Evolutionary conservation across 92 coral and sea anemone species (phyloP), one percentile per base, ranked within the genome.

Genomic region (Scolanthus callimorphus): DNA sequence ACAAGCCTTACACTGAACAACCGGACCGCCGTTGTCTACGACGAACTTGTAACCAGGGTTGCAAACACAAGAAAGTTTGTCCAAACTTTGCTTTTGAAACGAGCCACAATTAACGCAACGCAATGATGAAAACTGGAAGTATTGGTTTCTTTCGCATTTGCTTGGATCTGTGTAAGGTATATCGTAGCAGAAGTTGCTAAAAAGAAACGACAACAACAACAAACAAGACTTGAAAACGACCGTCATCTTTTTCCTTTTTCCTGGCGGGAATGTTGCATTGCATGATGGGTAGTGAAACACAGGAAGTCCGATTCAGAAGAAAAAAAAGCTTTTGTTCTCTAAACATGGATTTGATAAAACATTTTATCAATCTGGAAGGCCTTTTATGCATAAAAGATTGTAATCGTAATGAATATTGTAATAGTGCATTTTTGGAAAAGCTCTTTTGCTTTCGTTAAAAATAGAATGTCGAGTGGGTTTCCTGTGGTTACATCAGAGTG

Each of bases 121-220:
- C 22, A 87, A 20, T 21, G 95, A 83, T 11, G 95, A 87, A 66
- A 60, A 87, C 37, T 57, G 85, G 76, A 82, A 87, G 54, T 68
- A 87, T 55, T 83, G 73, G 47, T 53, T 64, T 28, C 67, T 4
- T 20, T 29, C 31, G 46, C 95, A 87, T 44, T 52, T 65, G 30
- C 69, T 50, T 11, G 90, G 95, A 55, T 74, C 59, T 47, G 26
- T 39, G 49, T 72, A 67, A 24, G 70, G 73, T n/a, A 87, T 87
- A 49, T 57, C 62, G 68, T 50, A 82, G 57, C 47, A 37, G 15
- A 13, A 39, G 21, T 38, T 51, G 17, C 25, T 23, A 29, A 20
- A 66, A 54, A 66, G 6, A 11, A 34, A 41, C n/a, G 62, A 46
- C 20, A 53, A 26, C 39, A 66, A 38, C 27, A 54, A 20, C 11